Conservation (phyloP, 2,113 vertebrate genomes). For the Nothocercus julius region DNA sequence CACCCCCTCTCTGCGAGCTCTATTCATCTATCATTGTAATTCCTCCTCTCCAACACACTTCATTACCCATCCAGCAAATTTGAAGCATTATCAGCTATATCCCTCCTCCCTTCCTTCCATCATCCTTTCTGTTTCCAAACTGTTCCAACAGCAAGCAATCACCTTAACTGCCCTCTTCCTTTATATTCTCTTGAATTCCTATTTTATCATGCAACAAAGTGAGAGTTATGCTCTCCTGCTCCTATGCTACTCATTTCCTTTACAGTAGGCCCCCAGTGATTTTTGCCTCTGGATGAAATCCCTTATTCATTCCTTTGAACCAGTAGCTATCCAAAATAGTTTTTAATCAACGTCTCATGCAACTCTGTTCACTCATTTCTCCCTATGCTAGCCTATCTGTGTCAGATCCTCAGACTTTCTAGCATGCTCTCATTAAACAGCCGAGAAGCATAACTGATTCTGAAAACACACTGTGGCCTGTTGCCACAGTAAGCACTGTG, state of each 20-base stretch:
- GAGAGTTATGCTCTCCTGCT: neutral
- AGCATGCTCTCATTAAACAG: neutral
- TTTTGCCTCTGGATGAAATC: neutral
- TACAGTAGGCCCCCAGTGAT: neutral
- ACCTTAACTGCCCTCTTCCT: neutral
- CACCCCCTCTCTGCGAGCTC: fast-evolving
- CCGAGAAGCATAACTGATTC: neutral
- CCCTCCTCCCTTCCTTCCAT: neutral
- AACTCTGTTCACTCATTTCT: neutral
- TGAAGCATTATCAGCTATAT: neutral
- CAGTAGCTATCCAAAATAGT: neutral
- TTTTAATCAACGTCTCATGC: neutral
- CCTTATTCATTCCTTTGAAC: neutral
- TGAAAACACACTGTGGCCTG: neutral
- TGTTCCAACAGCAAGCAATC: neutral
- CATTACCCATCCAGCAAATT: neutral
- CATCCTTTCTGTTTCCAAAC: neutral
- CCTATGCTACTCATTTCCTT: neutral
- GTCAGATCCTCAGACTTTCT: neutral
- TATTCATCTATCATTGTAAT: neutral
- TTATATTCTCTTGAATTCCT: neutral
- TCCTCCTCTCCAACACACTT: neutral
- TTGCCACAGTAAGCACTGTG: neutral
- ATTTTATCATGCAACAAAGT: neutral
- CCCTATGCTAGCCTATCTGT: neutral